Evolutionary conservation across 2,113 vertebrate species (phyloP).

Genomic region (Gnathonemus echidnorhynchus): DNA sequence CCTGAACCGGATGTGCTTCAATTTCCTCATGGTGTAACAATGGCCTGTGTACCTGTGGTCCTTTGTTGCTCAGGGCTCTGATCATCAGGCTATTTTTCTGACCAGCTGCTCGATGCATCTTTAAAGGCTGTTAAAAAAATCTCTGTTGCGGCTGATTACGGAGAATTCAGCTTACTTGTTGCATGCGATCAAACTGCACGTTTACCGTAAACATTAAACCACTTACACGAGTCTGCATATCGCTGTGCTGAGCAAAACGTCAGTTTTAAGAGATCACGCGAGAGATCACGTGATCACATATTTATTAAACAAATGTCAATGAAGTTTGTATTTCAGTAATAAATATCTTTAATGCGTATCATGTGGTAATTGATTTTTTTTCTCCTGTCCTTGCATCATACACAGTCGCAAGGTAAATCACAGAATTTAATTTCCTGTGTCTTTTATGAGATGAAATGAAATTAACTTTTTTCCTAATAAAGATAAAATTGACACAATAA

Average conservation of each 20-base stretch:
- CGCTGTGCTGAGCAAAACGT: neutral
- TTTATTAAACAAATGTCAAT: constrained; percentile 4
- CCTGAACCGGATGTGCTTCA: neutral
- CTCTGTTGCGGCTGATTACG: neutral
- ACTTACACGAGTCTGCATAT: neutral
- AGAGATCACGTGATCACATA: neutral
- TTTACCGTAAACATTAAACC: neutral
- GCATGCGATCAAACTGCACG: neutral
- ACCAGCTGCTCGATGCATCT: neutral
- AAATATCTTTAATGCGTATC: neutral
- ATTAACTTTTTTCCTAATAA: neutral
- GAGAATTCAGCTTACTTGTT: neutral
- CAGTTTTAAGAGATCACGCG: neutral
- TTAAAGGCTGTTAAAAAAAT: neutral
- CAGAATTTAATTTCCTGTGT: neutral
- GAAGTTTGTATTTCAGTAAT: constrained; percentile 1
- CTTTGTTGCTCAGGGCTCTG: neutral
- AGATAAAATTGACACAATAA: neutral
- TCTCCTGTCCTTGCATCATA: neutral
- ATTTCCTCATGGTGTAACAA: neutral
- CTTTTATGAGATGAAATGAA: neutral
- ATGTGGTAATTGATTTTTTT: neutral
- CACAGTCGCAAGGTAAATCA: neutral
- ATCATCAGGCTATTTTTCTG: neutral
- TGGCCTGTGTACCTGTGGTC: neutral